A percentile compares a stretch with the other conserved stretches of the same genome.
These are phyloP conservation scores for Caenorhabditis auriculariae DNA, from an alignment of 2,888 invertebrate genomes.

Conservation along the genomic window DNA sequence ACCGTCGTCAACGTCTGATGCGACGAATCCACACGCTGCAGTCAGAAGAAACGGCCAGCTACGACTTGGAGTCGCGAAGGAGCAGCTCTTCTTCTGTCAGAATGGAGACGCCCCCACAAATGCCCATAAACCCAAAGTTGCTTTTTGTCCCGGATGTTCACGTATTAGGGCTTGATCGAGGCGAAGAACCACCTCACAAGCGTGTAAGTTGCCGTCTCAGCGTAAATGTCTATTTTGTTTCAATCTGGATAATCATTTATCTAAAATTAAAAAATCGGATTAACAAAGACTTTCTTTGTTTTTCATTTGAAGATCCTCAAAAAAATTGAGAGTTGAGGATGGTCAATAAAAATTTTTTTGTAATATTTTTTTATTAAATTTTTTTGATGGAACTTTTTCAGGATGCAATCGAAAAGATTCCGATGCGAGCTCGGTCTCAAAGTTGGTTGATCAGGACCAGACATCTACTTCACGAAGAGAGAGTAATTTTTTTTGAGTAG, in stretches of 20 bases:
- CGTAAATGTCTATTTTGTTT: background rate
- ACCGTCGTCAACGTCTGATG: slow-evolving; percentile 48
- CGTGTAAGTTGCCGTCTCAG: slow-evolving; percentile 28
- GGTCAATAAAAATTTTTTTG: too few species aligned
- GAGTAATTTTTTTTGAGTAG: slow-evolving; percentile 30
- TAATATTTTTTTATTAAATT: background rate
- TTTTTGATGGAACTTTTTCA: slow-evolving; percentile 25
- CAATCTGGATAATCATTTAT: too few species aligned
- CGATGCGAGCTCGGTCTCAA: slow-evolving; percentile 61
- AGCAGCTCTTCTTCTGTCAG: slow-evolving; percentile 25
- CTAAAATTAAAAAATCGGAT: too few species aligned
- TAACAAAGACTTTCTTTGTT: too few species aligned
- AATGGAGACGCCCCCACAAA: slow-evolving; percentile 19
- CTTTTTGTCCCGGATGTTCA: slow-evolving; percentile 43
- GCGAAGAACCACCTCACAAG: slow-evolving; percentile 49
- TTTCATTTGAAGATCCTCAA: slow-evolving; percentile 16
- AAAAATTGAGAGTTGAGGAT: too few species aligned
- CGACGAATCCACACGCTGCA: slow-evolving; percentile 46
- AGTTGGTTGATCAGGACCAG: slow-evolving; percentile 62
- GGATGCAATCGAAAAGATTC: slow-evolving; percentile 62
- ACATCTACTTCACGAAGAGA: slow-evolving; percentile 59
- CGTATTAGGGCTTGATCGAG: slow-evolving; percentile 32
- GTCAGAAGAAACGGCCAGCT: slow-evolving; percentile 38
- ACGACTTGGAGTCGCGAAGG: slow-evolving; percentile 24
- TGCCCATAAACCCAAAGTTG: slow-evolving; percentile 33